A percentile compares a stretch with the other conserved stretches of the same genome.
Conservation (phyloP, 2,113 vertebrate species). For the Catagonus wagneri region DNA sequence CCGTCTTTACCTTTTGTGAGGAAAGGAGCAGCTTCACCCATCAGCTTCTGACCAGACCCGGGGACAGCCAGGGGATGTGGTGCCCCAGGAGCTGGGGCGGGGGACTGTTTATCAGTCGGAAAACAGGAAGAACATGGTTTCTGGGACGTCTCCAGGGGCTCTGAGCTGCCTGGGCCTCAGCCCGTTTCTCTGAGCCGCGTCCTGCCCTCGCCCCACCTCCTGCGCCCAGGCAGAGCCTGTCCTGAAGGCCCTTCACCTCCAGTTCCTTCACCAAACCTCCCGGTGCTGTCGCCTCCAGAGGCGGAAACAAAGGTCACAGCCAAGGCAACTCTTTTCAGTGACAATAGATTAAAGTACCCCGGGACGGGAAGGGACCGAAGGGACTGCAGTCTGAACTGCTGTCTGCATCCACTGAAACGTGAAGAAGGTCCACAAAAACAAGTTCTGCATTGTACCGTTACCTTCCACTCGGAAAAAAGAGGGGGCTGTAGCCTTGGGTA, state of each 20-base stretch:
- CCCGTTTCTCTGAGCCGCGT: neutral
- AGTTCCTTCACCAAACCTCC: neutral
- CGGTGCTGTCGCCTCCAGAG: neutral
- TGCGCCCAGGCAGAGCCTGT: neutral
- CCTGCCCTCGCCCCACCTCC: neutral
- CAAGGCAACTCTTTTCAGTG: conserved; percentile 55
- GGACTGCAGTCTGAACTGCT: neutral
- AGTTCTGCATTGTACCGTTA: conserved; percentile 84
- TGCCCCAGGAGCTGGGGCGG: neutral
- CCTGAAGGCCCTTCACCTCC: neutral
- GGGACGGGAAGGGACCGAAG: no score
- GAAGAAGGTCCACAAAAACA: conserved; percentile 55
- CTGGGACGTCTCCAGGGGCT: neutral
- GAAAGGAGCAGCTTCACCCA: conserved; percentile 8
- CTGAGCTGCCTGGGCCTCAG: neutral
- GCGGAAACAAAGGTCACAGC: conserved; percentile 57
- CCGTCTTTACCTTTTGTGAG: neutral
- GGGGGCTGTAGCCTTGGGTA: conserved; percentile 79
- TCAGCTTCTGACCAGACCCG: conserved; percentile 55
- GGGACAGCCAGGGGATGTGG: conserved; percentile 46
- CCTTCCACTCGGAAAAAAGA: conserved; percentile 81
- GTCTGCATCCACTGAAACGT: conserved; percentile 63
- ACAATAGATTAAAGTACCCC: conserved; percentile 48
- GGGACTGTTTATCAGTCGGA: neutral
- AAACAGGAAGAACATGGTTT: neutral